Base-by-base conservation (phyloP, 2,888 invertebrate species). In the Tachina fera region DNA sequence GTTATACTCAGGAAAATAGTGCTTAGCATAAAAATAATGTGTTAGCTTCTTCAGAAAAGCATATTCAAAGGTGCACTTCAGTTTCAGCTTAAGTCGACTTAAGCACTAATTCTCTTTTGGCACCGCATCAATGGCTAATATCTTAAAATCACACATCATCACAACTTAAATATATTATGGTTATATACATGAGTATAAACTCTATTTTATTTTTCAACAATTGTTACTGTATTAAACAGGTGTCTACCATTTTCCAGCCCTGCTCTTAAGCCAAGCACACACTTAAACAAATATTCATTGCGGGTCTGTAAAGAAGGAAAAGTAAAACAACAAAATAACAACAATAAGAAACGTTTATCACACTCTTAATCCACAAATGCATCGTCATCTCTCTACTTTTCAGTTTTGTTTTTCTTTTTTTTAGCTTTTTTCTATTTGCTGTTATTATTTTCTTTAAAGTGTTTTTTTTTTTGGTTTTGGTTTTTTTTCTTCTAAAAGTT, bases 351-450 rank as follows among this genome's bases (percentile, higher is more conserved):
- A 86, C 83, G 83, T 83, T 86, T 83, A 83, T 86, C 86, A 83
- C 83, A 86, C 83, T 86, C 86, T 83, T 83, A 86, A 81, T 86
- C 83, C 83, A 74, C 83, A 83, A 83, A 83, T 83, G 83, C 86
- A 83, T 61, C 83, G 80, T 83, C 83, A 83, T 85, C 82, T 85
- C 51, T 63, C 61, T 71, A 39, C 70, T 74, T 74, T 84, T 77
- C n/a, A 60, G 43, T 67, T 77, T 65, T 53, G 60, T 53, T 67
- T 49, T 47, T 31, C 19, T 11, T 51, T n/a, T 45, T 67, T 47
- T 45, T 51, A 3, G 1, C 13, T 4, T 31, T 72, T 16, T 45
- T 31, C 31, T 31, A 31, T 31, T 31, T 77, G n/a, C 53, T 77
- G 76, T 58, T 83, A 11, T 56, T 70, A 49, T 70, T 75, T 75